phyloP scores from a whole-genome alignment of 2,113 vertebrate genomes.

The Edolisoma coerulescens region DNA sequence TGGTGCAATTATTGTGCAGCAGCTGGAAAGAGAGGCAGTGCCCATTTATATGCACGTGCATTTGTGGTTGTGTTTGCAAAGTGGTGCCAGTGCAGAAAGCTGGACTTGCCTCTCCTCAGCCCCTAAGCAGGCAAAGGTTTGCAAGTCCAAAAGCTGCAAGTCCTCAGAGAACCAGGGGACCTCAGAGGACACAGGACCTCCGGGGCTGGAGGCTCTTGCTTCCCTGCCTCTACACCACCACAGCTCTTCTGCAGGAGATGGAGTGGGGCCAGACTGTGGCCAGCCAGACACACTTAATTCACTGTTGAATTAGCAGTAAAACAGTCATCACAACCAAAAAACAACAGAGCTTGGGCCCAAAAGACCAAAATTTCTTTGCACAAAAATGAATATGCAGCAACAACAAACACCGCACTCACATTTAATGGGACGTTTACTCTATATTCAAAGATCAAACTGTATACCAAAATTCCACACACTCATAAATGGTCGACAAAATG shows the following conservation, averaged over 20 bases:
- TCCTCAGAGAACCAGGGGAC: background rate
- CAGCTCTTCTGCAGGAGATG: background rate
- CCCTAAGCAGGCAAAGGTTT: background rate
- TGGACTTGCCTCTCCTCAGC: background rate
- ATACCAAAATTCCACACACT: background rate
- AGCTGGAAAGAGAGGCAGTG: background rate
- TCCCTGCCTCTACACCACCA: background rate
- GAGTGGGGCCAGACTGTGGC: background rate
- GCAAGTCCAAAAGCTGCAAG: background rate
- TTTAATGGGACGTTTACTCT: background rate
- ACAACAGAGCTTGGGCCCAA: accelerated
- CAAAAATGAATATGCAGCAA: background rate
- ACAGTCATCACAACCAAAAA: background rate
- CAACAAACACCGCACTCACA: background rate
- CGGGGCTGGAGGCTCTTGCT: background rate
- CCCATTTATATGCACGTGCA: background rate
- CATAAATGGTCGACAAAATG: background rate
- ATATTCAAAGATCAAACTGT: background rate
- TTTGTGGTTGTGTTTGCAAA: background rate
- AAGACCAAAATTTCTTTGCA: background rate
- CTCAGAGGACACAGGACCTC: background rate
- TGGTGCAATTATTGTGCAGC: background rate
- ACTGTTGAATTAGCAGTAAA: background rate
- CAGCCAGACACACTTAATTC: background rate
- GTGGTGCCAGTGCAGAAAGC: background rate